Conservation (phyloP, 2,797 vertebrate genomes). For the Chelon labrosus region DNA sequence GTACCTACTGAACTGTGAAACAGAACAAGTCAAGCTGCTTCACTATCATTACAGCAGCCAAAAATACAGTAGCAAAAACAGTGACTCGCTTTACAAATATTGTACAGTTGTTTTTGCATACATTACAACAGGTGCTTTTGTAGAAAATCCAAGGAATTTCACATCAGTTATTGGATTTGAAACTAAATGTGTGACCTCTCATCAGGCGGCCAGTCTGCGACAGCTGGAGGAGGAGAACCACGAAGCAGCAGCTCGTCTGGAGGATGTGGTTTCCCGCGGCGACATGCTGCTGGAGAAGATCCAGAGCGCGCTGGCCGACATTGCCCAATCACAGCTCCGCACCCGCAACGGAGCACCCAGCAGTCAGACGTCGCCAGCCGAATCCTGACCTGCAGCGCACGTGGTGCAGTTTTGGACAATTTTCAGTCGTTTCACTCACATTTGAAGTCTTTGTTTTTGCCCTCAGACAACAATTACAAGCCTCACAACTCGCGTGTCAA, state of each 20-base stretch:
- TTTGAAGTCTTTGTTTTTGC: conserved; percentile 3
- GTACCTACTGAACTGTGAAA: background rate
- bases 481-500: conserved; percentile 14
- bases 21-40: background rate
- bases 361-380: conserved; percentile 84
- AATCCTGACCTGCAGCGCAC: conserved; percentile 82
- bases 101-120: no score
- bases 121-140: no score
- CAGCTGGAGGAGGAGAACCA: conserved; percentile 98
- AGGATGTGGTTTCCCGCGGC: conserved; percentile 94
- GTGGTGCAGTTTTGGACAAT: conserved; percentile 31
- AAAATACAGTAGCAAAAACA: no score
- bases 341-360: conserved; percentile 89
- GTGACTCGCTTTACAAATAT: no score
- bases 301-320: conserved; percentile 95
- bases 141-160: no score
- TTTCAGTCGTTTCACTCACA: background rate
- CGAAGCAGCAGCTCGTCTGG: conserved; percentile 92
- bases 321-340: conserved; percentile 96
- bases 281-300: conserved; percentile 97
- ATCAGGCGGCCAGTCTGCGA: conserved; percentile 92
- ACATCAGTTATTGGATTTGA: background rate
- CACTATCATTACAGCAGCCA: background rate
- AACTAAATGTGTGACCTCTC: conserved; percentile 22
- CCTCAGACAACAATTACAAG: conserved; percentile 60